phyloP scores from a whole-genome alignment of 2,797 vertebrate species.

The Sebastiscus tertius region DNA sequence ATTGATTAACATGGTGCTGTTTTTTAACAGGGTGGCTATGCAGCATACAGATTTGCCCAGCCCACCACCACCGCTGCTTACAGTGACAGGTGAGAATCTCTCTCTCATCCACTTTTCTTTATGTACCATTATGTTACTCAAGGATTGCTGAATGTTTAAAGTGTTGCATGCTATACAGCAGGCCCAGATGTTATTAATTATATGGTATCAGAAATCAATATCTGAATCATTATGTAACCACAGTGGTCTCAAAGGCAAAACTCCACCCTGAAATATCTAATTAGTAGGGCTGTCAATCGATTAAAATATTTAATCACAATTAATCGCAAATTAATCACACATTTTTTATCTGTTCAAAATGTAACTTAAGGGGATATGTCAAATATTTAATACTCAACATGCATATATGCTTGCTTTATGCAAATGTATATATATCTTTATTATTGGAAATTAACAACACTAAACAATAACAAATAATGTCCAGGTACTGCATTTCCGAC shows the following conservation, averaged over 20 bases:
- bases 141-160: neutral
- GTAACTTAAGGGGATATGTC: too few relatives aligned
- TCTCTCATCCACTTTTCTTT: neutral
- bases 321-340: too few relatives aligned
- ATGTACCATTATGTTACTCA: neutral
- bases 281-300: too few relatives aligned
- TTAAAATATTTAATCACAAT: too few relatives aligned
- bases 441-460: too few relatives aligned
- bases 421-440: too few relatives aligned
- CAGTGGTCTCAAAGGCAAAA: neutral
- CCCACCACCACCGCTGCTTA: constrained; percentile 91
- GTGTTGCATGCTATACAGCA: neutral
- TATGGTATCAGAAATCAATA: neutral
- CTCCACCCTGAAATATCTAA: neutral
- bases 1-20: constrained; percentile 51
- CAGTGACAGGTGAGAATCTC: constrained; percentile 89
- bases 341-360: too few relatives aligned
- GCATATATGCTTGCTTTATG: too few relatives aligned
- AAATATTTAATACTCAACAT: too few relatives aligned
- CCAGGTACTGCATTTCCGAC: too few relatives aligned
- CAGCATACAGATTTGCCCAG: constrained; percentile 96
- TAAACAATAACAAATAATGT: too few relatives aligned
- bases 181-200: neutral
- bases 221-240: neutral
- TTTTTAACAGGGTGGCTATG: constrained; percentile 90